A percentile compares a stretch with the other conserved stretches of the same genome.
Evolutionary conservation across 2,797 vertebrate species (phyloP).

Genomic region (Leucoraja ocellata): DNA sequence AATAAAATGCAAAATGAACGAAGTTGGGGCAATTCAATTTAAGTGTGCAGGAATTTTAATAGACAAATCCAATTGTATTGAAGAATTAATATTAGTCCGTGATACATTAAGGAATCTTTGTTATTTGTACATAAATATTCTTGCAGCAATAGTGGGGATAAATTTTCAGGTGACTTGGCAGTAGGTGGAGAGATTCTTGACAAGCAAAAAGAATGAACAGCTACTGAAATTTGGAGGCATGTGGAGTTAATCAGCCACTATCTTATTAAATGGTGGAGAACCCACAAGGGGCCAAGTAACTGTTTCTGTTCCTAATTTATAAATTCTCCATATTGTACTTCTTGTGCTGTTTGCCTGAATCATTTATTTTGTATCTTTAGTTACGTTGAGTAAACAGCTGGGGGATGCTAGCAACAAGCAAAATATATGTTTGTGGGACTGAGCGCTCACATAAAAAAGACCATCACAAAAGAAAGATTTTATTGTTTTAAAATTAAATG

Average conservation of each 20-base stretch:
- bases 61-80: not conserved
- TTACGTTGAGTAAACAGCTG: not conserved
- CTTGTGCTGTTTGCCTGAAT: not conserved
- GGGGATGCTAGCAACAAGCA: not conserved
- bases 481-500: not conserved
- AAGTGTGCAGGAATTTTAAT: not conserved
- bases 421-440: not conserved
- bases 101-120: not conserved
- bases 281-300: no score
- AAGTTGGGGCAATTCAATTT: not conserved
- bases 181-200: not conserved
- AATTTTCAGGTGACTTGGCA: not conserved
- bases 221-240: no score
- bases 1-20: not conserved
- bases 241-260: no score
- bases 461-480: not conserved
- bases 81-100: not conserved
- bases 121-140: not conserved
- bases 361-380: not conserved
- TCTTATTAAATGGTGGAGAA: no score
- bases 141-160: not conserved
- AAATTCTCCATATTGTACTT: no score
- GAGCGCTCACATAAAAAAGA: not conserved
- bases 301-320: no score
- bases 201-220: no score